phyloP scores from a whole-genome alignment of 1,140 invertebrate species.

The Hormaphis cornu region DNA sequence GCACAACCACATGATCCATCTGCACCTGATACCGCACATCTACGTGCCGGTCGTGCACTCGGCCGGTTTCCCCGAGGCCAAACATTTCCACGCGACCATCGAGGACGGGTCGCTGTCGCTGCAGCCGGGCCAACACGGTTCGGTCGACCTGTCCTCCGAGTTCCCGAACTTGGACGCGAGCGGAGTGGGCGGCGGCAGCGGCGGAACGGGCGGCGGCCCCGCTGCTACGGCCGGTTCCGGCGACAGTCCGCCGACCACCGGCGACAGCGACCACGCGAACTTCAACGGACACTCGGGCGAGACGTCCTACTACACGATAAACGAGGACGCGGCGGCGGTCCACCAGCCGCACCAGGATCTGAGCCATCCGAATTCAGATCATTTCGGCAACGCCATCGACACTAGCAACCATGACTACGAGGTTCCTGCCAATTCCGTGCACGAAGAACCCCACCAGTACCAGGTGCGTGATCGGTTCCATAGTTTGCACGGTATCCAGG shows the following conservation, averaged over 20 bases:
- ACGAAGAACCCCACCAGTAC: constrained; percentile 22
- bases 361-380: background rate
- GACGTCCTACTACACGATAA: background rate
- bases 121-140: background rate
- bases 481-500: background rate
- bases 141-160: background rate
- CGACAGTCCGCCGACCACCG: background rate
- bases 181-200: background rate
- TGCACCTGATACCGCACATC: constrained; percentile 34
- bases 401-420: background rate
- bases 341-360: background rate
- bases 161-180: background rate
- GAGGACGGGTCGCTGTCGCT: background rate
- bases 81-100: background rate
- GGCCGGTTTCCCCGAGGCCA: background rate
- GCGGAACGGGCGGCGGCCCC: background rate
- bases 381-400: background rate
- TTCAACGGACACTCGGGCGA: constrained; percentile 6
- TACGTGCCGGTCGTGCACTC: constrained; percentile 33
- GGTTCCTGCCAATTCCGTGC: background rate
- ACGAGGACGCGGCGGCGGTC: background rate
- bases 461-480: constrained; percentile 16
- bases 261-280: background rate
- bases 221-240: background rate
- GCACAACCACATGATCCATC: constrained; percentile 33